These are phyloP conservation scores for Zaprionus ornatus DNA, from an alignment of 1,140 invertebrate species.

Conservation along the genomic window DNA sequence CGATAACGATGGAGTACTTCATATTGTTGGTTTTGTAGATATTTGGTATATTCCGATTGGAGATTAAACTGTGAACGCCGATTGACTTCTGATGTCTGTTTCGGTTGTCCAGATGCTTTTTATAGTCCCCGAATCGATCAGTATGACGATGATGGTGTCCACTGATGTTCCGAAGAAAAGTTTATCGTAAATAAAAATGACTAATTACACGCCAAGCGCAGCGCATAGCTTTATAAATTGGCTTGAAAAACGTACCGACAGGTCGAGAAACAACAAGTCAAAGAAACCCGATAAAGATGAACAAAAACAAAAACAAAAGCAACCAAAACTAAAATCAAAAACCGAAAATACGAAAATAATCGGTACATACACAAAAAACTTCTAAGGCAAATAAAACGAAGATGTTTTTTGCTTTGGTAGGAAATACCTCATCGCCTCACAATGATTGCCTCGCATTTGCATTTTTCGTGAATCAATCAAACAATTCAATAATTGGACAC, in stretches of 20 bases:
- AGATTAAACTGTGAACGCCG: constrained; percentile 46
- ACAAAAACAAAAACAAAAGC: constrained; percentile 16
- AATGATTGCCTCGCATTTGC: constrained; percentile 58
- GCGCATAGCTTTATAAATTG: constrained; percentile 69
- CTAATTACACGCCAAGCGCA: constrained; percentile 68
- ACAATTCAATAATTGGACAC: constrained; percentile 42
- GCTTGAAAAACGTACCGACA: constrained; percentile 62
- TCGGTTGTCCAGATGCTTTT: constrained; percentile 55
- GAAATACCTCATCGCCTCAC: constrained; percentile 68
- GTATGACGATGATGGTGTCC: background rate
- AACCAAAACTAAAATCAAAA: constrained; percentile 29
- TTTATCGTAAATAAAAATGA: constrained; percentile 77
- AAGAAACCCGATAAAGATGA: constrained; percentile 28
- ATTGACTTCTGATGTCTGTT: constrained; percentile 70
- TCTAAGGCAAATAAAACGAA: constrained; percentile 73
- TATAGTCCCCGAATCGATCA: constrained; percentile 45
- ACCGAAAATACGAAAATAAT: constrained; percentile 38
- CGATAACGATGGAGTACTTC: constrained; percentile 67
- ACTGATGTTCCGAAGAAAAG: constrained; percentile 50
- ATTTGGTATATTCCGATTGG: constrained; percentile 16
- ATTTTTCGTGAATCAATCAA: constrained; percentile 80
- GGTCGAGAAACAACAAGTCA: constrained; percentile 6
- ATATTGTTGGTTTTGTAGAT: constrained; percentile 40
- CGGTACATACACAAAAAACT: constrained; percentile 62
- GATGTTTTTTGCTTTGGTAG: constrained; percentile 56